Percentiles rank a stretch among this genome's conserved stretches.
Conservation (phyloP, 2,113 vertebrate species). For the Naja naja region DNA sequence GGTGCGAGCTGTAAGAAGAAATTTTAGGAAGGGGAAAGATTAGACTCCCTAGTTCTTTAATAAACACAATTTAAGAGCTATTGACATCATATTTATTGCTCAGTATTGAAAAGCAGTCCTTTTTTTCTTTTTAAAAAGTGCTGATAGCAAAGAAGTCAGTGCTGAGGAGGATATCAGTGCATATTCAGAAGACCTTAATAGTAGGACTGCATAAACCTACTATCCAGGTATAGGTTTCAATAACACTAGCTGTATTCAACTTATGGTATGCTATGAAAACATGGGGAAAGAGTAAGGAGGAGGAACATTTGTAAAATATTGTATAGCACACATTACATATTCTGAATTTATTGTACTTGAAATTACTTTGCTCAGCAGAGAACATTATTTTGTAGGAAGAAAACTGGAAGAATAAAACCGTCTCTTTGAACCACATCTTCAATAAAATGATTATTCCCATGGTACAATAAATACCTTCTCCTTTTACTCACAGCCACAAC, state of each 20-base stretch:
- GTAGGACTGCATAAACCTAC: not conserved
- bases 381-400: slow-evolving; percentile 44
- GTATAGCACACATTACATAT: slow-evolving; percentile 38
- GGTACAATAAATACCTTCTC: slow-evolving; percentile 18
- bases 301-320: slow-evolving; percentile 52
- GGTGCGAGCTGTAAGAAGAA: not conserved
- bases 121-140: not conserved
- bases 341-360: slow-evolving; percentile 46
- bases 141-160: not conserved
- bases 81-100: fast-evolving
- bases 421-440: not conserved
- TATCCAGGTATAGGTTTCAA: not conserved
- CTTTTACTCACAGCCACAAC: slow-evolving; percentile 13
- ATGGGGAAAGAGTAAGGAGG: not conserved
- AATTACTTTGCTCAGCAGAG: slow-evolving; percentile 42
- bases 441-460: slow-evolving; percentile 31
- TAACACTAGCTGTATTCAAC: not conserved
- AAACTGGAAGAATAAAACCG: slow-evolving; percentile 16
- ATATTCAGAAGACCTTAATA: not conserved
- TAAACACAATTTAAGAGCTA: not conserved
- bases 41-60: not conserved
- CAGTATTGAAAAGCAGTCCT: not conserved
- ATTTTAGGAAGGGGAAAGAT: not conserved
- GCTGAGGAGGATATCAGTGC: not conserved
- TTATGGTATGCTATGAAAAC: not conserved